These are phyloP conservation scores for Vanacampus margaritifer DNA, from an alignment of 2,113 vertebrate species.

Conservation along the genomic window DNA sequence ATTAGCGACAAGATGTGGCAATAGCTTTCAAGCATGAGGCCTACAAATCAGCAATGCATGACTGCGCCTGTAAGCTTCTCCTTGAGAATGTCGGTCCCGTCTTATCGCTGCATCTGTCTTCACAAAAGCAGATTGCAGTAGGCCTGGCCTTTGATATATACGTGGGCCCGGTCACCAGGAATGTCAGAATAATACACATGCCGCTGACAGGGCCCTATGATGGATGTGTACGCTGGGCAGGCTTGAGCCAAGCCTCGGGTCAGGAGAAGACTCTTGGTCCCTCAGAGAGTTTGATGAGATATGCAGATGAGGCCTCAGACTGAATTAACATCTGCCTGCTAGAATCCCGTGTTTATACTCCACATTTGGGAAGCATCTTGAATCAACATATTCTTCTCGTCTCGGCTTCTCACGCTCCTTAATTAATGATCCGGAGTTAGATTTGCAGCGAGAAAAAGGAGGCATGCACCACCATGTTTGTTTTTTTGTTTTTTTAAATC, in stretches of 20 bases:
- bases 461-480: no score
- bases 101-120: slow-evolving; percentile 62
- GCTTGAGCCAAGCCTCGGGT: slow-evolving; percentile 25
- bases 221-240: slow-evolving; percentile 42
- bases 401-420: neutral
- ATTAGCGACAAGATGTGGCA: slow-evolving; percentile 38
- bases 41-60: slow-evolving; percentile 63
- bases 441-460: neutral
- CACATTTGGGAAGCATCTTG: slow-evolving; percentile 35
- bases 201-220: slow-evolving; percentile 48
- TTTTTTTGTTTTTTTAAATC: no score
- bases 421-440: neutral
- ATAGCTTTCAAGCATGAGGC: slow-evolving; percentile 43
- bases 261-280: slow-evolving; percentile 27
- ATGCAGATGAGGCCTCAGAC: slow-evolving; percentile 23
- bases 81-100: slow-evolving; percentile 45
- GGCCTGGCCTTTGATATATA: slow-evolving; percentile 60
- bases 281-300: slow-evolving; percentile 22
- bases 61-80: slow-evolving; percentile 52
- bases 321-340: slow-evolving; percentile 34
- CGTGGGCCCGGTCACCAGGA: slow-evolving; percentile 58
- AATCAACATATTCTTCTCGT: slow-evolving; percentile 11
- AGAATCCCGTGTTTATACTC: slow-evolving; percentile 38
- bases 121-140: slow-evolving; percentile 62
- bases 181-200: slow-evolving; percentile 66